Base-by-base conservation (phyloP, 2,113 vertebrate species). In the Leptosomus discolor region DNA sequence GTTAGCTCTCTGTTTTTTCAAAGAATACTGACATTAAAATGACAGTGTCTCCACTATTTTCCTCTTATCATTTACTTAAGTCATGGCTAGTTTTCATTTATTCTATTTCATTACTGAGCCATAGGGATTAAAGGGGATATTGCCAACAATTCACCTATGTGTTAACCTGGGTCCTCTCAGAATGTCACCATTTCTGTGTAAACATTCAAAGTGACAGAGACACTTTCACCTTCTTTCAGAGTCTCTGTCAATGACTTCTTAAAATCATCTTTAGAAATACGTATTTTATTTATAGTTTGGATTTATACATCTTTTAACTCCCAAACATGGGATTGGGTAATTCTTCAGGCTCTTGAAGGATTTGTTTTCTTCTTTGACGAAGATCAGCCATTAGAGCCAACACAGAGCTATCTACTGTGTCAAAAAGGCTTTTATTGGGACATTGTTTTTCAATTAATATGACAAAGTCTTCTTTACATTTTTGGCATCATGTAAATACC, bases 291-390 rank as follows among this genome's bases (percentile, higher is more conserved):
- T 57, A 19, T 34, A 26, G 6, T 77, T 74, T 61, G 6, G 10
- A 69, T 84, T 85, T 65, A 39, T 61, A 41, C 9, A 60, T 4
- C 11, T 57, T 88, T 88, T 19, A 70, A 4, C 3, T 64, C 21
- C 4, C 22, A 68, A 13, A 60, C 5, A 23, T 1, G 4, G 7
- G 11, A 60, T n/a, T 4, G 1, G 13, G 11, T 26, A 75, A 63
- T 53, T 21, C 26, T 94, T 71, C 19, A 45, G 24, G 45, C 15
- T 68, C 20, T 67, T 68, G 39, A 79, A 91, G 7, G 53, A 32
- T 78, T 21, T 50, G 5, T 16, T 79, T 12, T 58, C 12, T 63
- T 70, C 22, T 71, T 36, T 27, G 57, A 6, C 56, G 45, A 85
- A 34, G 14, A 65, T 41, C 51, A 43, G 4, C 3, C 50, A 37